phyloP scores from a whole-genome alignment of 2,113 vertebrate species.

The Tupaia tana region DNA sequence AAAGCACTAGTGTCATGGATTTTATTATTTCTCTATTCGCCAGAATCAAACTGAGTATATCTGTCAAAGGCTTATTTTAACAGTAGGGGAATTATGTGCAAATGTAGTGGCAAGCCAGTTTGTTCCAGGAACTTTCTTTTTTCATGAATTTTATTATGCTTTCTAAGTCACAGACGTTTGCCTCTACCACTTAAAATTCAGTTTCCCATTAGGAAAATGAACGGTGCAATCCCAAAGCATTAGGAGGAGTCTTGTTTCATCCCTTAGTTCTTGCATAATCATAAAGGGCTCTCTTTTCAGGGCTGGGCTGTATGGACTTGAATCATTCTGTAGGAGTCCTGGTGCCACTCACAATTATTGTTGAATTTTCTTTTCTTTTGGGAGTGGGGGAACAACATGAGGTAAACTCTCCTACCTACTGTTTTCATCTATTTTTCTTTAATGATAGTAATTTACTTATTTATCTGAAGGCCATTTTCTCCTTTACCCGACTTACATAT shows the following conservation, averaged over 20 bases:
- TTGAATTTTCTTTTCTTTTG: neutral
- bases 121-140: constrained; percentile 60
- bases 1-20: constrained; percentile 26
- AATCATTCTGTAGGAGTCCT: neutral
- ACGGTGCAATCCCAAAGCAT: neutral
- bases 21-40: constrained; percentile 68
- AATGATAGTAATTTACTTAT: neutral
- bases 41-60: constrained; percentile 33
- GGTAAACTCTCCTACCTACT: neutral
- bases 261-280: constrained; percentile 5
- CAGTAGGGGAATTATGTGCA: constrained; percentile 57
- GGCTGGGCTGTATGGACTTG: neutral
- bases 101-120: constrained; percentile 49
- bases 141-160: constrained; percentile 58
- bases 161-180: constrained; percentile 54
- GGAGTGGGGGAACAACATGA: neutral
- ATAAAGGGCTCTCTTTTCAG: neutral
- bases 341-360: neutral
- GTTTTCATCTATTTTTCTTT: constrained; percentile 19
- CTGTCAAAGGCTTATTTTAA: constrained; percentile 62
- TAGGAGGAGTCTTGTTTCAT: constrained; percentile 11
- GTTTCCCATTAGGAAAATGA: constrained; percentile 65
- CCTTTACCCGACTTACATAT: neutral
- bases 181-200: constrained; percentile 52
- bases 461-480: neutral